Evolutionary conservation across 1,140 invertebrate genomes (phyloP), one percentile per base, ranked within the genome.

Genomic region (Drosophila chauvacae): DNA sequence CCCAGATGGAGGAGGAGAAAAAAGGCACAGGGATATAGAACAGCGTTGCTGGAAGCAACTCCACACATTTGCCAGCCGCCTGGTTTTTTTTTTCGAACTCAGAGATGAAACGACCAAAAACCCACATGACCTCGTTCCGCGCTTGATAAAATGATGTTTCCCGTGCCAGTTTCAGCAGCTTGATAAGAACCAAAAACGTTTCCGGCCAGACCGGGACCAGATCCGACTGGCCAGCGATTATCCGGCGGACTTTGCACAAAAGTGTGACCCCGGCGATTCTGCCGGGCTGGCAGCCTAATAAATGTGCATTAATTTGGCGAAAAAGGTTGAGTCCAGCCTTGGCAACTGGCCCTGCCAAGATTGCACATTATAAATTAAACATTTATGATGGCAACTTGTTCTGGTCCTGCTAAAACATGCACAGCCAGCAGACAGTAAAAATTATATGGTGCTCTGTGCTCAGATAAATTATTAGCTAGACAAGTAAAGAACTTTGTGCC

Each of bases 91-190:
- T 65, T 53, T 61, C 35, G 35, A 58, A 26, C 20, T 39, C 23
- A 35, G 14, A 57, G 44, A 56, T 26, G 50, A 50, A 41, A 45
- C 42, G 47, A 56, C 45, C 61, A 64, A 73, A 73, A 81, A 81
- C 63, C 57, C 82, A 87, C 62, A 85, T 85, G 79, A 82, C 83
- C 82, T 76, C 69, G 62, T 82, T 82, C 78, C 60, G 56, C 23
- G 65, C 73, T 74, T 82, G 78, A 85, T 85, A 86, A 86, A 78
- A 85, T 85, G 58, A 74, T 86, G 68, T 62, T 71, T 70, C 30
- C 62, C 41, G 48, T 47, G 16, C 41, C 28, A 13, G 35, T 30
- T 18, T n/a, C 20, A 75, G 58, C 33, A 18, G 57, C 41, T 71
- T 59, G 74, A 74, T 74, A 82, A 82, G 72, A 74, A 48, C 41